These are phyloP conservation scores for Manis javanica DNA, from an alignment of 2,797 vertebrate species.

Conservation along the genomic window DNA sequence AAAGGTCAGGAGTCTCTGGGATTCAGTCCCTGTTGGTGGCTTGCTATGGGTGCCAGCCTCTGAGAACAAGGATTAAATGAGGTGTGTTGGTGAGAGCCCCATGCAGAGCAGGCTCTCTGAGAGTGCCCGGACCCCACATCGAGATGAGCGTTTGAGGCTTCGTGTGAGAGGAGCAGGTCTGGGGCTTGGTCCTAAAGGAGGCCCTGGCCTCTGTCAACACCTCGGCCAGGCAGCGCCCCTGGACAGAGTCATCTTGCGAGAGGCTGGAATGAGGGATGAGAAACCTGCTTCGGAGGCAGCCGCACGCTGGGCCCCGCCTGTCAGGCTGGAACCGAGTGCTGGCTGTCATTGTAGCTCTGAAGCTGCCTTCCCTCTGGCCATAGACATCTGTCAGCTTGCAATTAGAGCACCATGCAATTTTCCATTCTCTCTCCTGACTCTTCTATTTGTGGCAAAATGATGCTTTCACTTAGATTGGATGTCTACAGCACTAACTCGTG, in stretches of 20 bases:
- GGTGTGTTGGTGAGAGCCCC: rapidly evolving
- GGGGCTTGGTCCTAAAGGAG: not conserved
- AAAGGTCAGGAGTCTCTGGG: not conserved
- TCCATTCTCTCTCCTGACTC: not conserved
- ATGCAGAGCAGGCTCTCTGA: not conserved
- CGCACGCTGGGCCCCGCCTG: not conserved
- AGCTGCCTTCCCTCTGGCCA: not conserved
- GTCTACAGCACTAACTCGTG: not conserved
- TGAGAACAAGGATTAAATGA: not conserved
- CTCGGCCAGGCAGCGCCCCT: not conserved
- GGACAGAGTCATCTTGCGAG: not conserved
- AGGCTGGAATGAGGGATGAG: no score
- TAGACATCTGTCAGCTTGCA: rapidly evolving
- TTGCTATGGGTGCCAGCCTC: not conserved
- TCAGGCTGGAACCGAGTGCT: rapidly evolving
- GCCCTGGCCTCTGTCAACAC: not conserved
- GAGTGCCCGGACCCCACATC: no score
- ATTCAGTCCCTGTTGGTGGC: rapidly evolving
- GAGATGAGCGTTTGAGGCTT: not conserved
- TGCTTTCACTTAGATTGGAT: rapidly evolving
- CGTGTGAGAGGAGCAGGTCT: not conserved
- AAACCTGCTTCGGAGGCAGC: not conserved
- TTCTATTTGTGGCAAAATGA: rapidly evolving
- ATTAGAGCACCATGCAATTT: rapidly evolving
- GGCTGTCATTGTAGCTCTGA: rapidly evolving